Base-by-base conservation (phyloP, 2,888 invertebrate species). In the Sphaerophoria rueppellii region DNA sequence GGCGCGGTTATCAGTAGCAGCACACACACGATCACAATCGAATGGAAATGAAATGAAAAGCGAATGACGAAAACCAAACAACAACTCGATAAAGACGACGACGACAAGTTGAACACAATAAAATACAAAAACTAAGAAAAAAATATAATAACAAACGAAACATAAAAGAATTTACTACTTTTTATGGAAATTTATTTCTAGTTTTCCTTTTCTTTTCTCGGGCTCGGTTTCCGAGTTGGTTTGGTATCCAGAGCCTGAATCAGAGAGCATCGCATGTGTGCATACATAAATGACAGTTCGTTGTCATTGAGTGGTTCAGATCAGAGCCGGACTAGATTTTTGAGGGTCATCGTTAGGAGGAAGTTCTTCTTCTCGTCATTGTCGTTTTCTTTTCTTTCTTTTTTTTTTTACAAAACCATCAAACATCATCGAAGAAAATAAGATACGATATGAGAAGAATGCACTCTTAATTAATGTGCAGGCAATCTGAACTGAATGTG, bases 381-480 rank as follows among this genome's bases (percentile, higher is more conserved):
- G 43, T 61, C 52, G 48, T 57, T 14, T 58, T 50, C 11, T 16
- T 5, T 16, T 57, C 0, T 35, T 14, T 40, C 12, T 35, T 52
- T 43, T 12, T 46, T 54, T 46, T 35, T 35, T 65, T 40, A 48
- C 54, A 37, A 60, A 67, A 14, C 37, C 16, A 60, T 40, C 37
- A 14, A 52, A 52, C 14, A 50, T 16, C 9, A 16, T 16, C 14
- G 7, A 58, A 16, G 14, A 16, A 58, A 50, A 2, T 34, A 35
- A 65, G 48, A 40, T 11, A 50, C 12, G 58, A 73, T 67, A 67
- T 32, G 55, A 55, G 34, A 74, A 67, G 83, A 83, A 79, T 83
- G 83, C 79, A 72, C 76, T 81, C 85, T 81, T 85, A 85, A 85
- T 85, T 85, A 81, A 81, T 85, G 81, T 80, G 76, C 85, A 85